Evolutionary conservation across 1,140 invertebrate species (phyloP).

Genomic region (Uloborus diversus): DNA sequence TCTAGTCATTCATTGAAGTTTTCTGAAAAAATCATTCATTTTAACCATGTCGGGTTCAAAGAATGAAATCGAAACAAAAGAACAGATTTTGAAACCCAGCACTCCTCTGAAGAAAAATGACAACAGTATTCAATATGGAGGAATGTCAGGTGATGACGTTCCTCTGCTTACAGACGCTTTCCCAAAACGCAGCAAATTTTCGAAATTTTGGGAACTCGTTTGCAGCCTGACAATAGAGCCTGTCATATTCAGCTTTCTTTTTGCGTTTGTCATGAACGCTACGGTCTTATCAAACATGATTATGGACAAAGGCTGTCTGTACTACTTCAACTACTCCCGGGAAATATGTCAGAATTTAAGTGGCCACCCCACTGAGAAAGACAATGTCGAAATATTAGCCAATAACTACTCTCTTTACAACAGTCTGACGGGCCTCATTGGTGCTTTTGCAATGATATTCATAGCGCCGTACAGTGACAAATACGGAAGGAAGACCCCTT

Average conservation of each 20-base stretch:
- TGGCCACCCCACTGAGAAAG: slow-evolving; percentile 45
- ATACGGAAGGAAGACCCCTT: slow-evolving; percentile 83
- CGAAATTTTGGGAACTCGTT: background rate
- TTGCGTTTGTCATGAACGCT: background rate
- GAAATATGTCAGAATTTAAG: slow-evolving; percentile 56
- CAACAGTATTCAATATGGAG: slow-evolving; percentile 4
- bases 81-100: too few species aligned
- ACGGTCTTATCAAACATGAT: slow-evolving; percentile 15
- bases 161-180: background rate
- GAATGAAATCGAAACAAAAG: too few species aligned
- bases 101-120: background rate
- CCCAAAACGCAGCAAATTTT: background rate
- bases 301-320: slow-evolving; percentile 14
- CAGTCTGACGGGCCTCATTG: slow-evolving; percentile 40
- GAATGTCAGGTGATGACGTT: background rate
- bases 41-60: too few species aligned
- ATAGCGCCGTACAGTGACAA: slow-evolving; percentile 72
- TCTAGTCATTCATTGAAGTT: too few species aligned
- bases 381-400: background rate
- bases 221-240: slow-evolving; percentile 20
- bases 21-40: too few species aligned
- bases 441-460: slow-evolving; percentile 64
- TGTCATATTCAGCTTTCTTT: background rate
- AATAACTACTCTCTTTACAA: slow-evolving; percentile 63
- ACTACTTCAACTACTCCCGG: slow-evolving; percentile 12